Base-by-base conservation (phyloP, 1,140 invertebrate species). In the Frieseomelitta varia region DNA sequence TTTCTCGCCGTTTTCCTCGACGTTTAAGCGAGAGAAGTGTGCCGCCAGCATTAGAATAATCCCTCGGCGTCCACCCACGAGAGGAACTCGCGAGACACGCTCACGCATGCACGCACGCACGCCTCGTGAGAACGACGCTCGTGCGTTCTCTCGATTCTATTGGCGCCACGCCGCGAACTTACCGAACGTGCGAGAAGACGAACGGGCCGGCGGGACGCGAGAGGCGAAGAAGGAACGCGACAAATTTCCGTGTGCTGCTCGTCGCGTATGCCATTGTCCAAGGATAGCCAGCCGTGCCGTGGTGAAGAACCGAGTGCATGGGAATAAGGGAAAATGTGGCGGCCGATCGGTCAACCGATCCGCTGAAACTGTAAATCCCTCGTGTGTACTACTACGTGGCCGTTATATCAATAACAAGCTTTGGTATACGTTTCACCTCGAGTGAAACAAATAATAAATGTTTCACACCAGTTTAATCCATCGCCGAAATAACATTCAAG, bases 41-140 rank as follows among this genome's bases (percentile, higher is more conserved):
- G 39, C 39, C 39, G 39, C 39, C 39, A 47, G 39, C 39, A 47
- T 47, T 47, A 8, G 39, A 47, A 47, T 47, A 47, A 47, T 47
- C 39, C n/a, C 39, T 39, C 69, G 17, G 8, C 21, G 15, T 68
- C 30, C 30, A 47, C 19, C 24, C 58, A n/a, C 68, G 61, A 74
- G 78, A 47, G 21, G 27, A 61, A 6, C 56, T 74, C 76, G 55
- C 71, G 83, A 67, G 81, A 58, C 77, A 74, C 34, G 53, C 69
- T 72, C 69, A 72, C 47, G 68, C 84, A 82, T 51, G 82, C 85
- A 84, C 80, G 89, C 83, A 85, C 82, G 82, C 85, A 82, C 85
- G 63, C 56, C 83, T 90, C 91, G 91, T 92, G 92, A 92, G 91
- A 92, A 92, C 91, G 83, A 73, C 84, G 81, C 86, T 87, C 85